Evolutionary conservation across 1,140 invertebrate genomes (phyloP).

Genomic region (Nebria ingens): DNA sequence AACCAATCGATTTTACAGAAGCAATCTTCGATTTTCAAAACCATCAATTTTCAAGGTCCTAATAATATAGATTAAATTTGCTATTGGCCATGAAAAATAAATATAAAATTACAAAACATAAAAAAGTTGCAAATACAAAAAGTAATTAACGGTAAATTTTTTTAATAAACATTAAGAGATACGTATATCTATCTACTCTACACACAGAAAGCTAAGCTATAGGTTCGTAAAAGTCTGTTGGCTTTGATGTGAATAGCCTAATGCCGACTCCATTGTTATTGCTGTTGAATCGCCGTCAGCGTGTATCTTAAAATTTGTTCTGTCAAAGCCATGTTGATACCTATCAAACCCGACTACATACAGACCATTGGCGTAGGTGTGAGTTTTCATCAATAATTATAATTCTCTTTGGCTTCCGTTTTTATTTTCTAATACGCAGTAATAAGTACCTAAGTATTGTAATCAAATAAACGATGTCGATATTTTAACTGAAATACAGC

Average conservation of each 20-base stretch:
- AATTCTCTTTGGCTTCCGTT: too few species aligned
- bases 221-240: too few species aligned
- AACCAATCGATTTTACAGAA: too few species aligned
- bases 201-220: too few species aligned
- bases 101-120: background rate
- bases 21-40: too few species aligned
- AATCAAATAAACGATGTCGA: too few species aligned
- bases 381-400: background rate
- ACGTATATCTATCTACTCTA: too few species aligned
- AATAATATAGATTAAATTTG: background rate
- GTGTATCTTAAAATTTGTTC: background rate
- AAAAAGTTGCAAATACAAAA: background rate
- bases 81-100: background rate
- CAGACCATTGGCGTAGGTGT: background rate
- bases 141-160: background rate
- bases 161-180: background rate
- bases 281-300: background rate
- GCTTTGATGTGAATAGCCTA: background rate
- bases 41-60: too few species aligned
- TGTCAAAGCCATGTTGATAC: background rate
- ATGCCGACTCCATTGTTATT: background rate
- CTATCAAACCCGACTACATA: background rate
- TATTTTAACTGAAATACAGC: too few species aligned
- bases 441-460: too few species aligned
- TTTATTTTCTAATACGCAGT: too few species aligned